These are phyloP conservation scores for Pongo abelii DNA, from an alignment of 2,113 vertebrate genomes.

Conservation along the genomic window DNA sequence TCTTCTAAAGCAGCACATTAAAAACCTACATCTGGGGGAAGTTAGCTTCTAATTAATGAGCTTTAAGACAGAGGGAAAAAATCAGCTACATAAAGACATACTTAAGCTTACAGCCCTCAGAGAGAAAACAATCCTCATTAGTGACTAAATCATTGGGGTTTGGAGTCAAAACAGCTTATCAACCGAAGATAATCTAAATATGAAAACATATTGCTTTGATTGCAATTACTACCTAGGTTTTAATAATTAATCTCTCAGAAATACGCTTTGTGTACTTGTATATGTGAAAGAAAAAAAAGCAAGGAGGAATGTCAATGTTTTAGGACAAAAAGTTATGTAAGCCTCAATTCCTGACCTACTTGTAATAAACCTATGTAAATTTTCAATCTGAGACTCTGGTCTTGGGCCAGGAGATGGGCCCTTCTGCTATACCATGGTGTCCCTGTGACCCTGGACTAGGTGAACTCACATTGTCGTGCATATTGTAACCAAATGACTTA, in stretches of 20 bases:
- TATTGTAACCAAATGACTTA: conserved; percentile 23
- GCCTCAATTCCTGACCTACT: neutral
- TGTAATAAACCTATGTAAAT: neutral
- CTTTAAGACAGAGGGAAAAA: neutral
- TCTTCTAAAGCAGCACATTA: conserved; percentile 44
- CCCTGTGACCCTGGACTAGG: neutral
- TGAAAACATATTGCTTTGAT: conserved; percentile 65
- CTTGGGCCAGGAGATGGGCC: conserved; percentile 71
- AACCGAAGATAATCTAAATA: conserved; percentile 61
- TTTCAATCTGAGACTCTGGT: neutral
- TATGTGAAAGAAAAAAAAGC: neutral
- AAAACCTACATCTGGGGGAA: conserved; percentile 35
- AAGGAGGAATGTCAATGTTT: conserved; percentile 8
- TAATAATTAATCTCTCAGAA: conserved; percentile 60
- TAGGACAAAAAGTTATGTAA: neutral
- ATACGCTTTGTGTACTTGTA: conserved; percentile 35
- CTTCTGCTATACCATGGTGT: neutral
- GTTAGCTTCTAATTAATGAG: conserved; percentile 62
- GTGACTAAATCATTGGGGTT: conserved; percentile 44
- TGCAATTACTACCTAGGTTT: conserved; percentile 58
- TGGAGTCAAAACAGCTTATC: conserved; percentile 53
- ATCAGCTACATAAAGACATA: conserved; percentile 31
- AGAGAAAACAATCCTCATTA: conserved; percentile 68
- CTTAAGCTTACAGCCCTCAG: conserved; percentile 49
- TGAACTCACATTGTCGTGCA: neutral